phyloP scores from a whole-genome alignment of 2,888 invertebrate genomes.

The Synergus itoensis region DNA sequence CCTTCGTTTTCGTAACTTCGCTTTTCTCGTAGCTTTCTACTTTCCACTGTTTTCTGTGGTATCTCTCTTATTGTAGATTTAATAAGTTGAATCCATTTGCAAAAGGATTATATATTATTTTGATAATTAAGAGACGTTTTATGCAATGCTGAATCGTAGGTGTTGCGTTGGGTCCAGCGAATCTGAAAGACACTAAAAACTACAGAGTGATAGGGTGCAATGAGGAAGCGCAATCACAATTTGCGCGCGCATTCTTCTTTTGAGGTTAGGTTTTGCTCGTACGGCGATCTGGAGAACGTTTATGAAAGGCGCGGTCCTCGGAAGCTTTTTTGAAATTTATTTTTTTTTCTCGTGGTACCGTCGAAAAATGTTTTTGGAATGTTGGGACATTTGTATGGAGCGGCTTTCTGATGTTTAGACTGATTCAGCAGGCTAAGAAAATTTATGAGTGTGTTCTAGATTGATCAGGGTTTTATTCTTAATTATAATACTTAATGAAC shows the following conservation, averaged over 20 bases:
- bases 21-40: conserved; percentile 45
- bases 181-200: neutral
- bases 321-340: neutral
- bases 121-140: neutral
- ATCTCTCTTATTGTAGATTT: neutral
- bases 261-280: neutral
- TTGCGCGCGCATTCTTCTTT: neutral
- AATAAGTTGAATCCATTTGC: neutral
- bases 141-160: neutral
- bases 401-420: too few relatives aligned
- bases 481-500: too few relatives aligned
- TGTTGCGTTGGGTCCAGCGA: neutral
- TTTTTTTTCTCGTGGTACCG: too few relatives aligned
- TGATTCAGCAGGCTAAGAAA: too few relatives aligned
- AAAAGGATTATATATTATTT: neutral
- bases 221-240: conserved; percentile 1
- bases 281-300: neutral
- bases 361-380: too few relatives aligned
- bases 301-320: neutral
- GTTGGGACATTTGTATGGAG: too few relatives aligned
- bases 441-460: too few relatives aligned
- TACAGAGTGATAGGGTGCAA: neutral
- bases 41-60: conserved; percentile 47
- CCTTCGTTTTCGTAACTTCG: conserved; percentile 60
- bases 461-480: too few relatives aligned